phyloP scores from a whole-genome alignment of 2,797 vertebrate genomes.

The Tympanoctomys barrerae region DNA sequence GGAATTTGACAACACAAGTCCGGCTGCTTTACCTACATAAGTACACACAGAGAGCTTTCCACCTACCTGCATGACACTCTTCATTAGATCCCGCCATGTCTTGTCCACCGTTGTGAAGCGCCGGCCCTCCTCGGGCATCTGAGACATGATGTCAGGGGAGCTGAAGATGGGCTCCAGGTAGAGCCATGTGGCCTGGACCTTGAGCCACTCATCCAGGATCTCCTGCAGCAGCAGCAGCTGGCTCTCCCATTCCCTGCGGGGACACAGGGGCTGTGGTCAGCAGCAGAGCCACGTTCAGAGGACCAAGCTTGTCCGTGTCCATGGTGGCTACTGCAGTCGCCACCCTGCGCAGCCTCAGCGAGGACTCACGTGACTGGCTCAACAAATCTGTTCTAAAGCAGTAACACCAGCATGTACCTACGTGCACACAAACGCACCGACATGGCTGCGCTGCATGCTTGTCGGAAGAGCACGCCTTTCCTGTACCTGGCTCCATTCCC shows the following conservation, averaged over 20 bases:
- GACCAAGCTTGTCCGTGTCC: neutral
- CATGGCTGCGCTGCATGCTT: neutral
- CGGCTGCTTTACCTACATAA: neutral
- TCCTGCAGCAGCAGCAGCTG: slow-evolving; percentile 94
- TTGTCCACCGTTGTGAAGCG: slow-evolving; percentile 92
- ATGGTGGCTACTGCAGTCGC: neutral
- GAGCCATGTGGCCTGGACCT: slow-evolving; percentile 94
- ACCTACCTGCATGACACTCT: slow-evolving; percentile 89
- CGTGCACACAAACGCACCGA: neutral
- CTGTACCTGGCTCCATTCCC: neutral
- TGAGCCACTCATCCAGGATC: slow-evolving; percentile 95
- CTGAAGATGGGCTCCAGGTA: slow-evolving; percentile 95
- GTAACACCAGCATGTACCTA: neutral
- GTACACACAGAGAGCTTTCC: slow-evolving; percentile 7
- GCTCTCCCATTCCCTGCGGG: slow-evolving; percentile 91
- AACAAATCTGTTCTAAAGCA: slow-evolving; percentile 4
- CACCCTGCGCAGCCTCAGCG: neutral
- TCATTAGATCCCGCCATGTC: slow-evolving; percentile 93
- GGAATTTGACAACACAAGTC: neutral
- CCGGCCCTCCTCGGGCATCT: slow-evolving; percentile 94
- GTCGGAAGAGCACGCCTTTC: neutral
- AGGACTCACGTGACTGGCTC: neutral
- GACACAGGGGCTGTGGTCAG: neutral
- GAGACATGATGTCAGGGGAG: slow-evolving; percentile 94
- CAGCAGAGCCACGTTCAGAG: neutral